Evolutionary conservation across 2,888 invertebrate genomes (phyloP), one percentile per base, ranked within the genome.

Genomic region (Pseudeuparius sepicola): DNA sequence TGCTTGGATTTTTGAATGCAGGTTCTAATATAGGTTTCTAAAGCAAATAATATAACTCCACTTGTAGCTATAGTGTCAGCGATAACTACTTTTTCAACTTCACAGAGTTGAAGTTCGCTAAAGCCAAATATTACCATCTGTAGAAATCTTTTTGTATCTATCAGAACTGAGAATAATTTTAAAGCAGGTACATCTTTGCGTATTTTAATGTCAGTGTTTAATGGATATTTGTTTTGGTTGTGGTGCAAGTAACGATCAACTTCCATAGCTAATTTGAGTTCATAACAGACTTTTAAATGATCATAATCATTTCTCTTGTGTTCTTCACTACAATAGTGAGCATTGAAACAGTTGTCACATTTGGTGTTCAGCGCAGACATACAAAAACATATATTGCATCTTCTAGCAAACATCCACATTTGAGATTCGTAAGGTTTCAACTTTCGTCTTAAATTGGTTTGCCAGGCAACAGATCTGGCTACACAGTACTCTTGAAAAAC

Each of bases 391-490:
- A 42, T 20, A 34, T 44, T 33, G 26, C 46, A 38, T 15, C 25
- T 34, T 12, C 40, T 39, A 4, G 54, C 52, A 39, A 52, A 54
- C 50, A 56, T 49, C 43, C 52, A 50, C 48, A 57, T 52, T 39
- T 54, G 51, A 15, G 45, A 32, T 45, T 57, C 56, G 31, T 37
- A 47, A 10, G 38, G 34, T 10, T 34, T 28, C 27, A 57, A 40
- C 14, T 45, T 31, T 23, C 56, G 40, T 4, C 42, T 37, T 29
- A 56, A 38, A 14, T 41, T 30, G 17, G 39, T 30, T 25, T 44
- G 39, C 48, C 49, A 49, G 16, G n/a, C n/a, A n/a, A n/a, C n/a
- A n/a, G n/a, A n/a, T n/a, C n/a, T n/a, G n/a, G n/a, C n/a, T n/a
- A n/a, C n/a, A n/a, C n/a, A n/a, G n/a, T n/a, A n/a, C n/a, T n/a